Evolutionary conservation across 1,140 invertebrate species (phyloP), one percentile per base, ranked within the genome.

Genomic region (Steinernema khuongi): DNA sequence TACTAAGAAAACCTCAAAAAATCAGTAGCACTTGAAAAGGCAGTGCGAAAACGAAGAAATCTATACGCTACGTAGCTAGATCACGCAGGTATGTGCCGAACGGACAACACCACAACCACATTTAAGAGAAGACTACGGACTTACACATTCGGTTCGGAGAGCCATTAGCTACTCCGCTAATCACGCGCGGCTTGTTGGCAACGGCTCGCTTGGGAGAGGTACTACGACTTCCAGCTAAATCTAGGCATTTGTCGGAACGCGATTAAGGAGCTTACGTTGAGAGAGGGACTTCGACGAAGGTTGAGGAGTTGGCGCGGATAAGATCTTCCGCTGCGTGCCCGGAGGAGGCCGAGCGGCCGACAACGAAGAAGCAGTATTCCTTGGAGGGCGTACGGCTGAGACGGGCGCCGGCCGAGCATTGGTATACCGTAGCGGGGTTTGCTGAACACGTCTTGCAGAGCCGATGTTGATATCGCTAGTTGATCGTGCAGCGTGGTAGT

Each of bases 401-500:
- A 66, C 75, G 22, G 36, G 43, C 70, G 76, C 32, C 44, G 36
- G 30, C 33, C 1, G 75, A 78, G n/a, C n/a, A n/a, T n/a, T n/a
- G n/a, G n/a, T n/a, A n/a, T n/a, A n/a, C n/a, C 7, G 29, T 72
- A 72, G 71, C 66, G 1, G 76, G 18, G 68, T 22, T 22, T 1
- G 41, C 71, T 17, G n/a, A 14, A n/a, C 70, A 93, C 89, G 36
- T 7, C 36, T 7, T n/a, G 36, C 36, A 7, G 36, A 41, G 7
- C 7, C 36, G n/a, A 41, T n/a, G 88, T 97, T 94, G 82, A 96
- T 92, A 43, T 94, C 94, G 79, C 93, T 95, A 82, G 92, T 93
- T 66, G 94, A 96, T 74, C 94, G 89, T 73, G 85, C 80, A 88
- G 88, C 73, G 86, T 89, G 67, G 86, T 86, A 78, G 28, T 79